These are phyloP conservation scores for Oreochromis niloticus DNA, from an alignment of 2,113 vertebrate species.

Conservation along the genomic window DNA sequence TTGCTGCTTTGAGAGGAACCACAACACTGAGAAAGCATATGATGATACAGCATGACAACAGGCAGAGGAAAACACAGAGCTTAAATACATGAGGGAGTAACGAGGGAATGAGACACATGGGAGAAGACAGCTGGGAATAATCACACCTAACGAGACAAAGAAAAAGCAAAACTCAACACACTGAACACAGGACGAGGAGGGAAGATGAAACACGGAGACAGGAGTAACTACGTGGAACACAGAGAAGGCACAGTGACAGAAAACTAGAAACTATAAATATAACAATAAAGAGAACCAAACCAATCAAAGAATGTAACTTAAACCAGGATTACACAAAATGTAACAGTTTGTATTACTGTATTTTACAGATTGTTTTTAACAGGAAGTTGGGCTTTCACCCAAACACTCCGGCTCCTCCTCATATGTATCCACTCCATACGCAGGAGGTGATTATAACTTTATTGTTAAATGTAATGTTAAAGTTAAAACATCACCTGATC, in stretches of 20 bases:
- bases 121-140: not conserved
- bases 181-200: not conserved
- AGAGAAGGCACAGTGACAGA: not conserved
- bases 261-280: not conserved
- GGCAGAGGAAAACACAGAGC: rapidly evolving
- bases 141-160: not conserved
- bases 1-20: too few species aligned
- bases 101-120: not conserved
- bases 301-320: not conserved
- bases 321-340: not conserved
- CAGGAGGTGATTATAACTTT: not conserved
- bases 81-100: not conserved
- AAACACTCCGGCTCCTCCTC: rapidly evolving
- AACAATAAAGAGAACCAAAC: not conserved
- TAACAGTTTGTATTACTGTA: not conserved
- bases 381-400: not conserved
- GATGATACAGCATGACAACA: rapidly evolving
- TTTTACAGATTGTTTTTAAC: not conserved
- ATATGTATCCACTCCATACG: rapidly evolving
- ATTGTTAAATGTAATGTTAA: rapidly evolving
- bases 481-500: not conserved
- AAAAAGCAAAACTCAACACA: not conserved
- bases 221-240: not conserved
- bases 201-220: not conserved
- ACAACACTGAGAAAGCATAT: not conserved